Conservation (phyloP, 2,113 vertebrate genomes). For the Actenoides lindsayi region DNA sequence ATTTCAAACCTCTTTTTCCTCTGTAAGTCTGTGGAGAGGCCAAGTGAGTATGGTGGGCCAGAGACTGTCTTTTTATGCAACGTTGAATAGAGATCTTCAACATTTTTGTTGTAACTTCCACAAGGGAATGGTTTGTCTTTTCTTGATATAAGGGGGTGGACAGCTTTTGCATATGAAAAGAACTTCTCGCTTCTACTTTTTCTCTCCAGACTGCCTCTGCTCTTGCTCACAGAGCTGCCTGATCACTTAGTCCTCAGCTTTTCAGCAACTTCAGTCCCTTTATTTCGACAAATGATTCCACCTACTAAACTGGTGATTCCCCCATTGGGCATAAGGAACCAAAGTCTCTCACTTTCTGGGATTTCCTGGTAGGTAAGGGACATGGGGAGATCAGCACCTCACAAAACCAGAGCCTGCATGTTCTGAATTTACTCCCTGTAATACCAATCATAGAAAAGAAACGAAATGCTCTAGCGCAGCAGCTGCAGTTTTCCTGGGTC, state of each 20-base stretch:
- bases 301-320: background rate
- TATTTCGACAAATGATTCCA: background rate
- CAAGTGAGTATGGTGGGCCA: background rate
- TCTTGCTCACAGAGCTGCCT: background rate
- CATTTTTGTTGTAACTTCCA: background rate
- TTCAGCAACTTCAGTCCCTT: background rate
- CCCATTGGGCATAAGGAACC: background rate
- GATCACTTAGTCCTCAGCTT: background rate
- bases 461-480: background rate
- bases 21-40: background rate
- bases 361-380: background rate
- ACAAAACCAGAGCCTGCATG: background rate
- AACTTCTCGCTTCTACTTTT: constrained; percentile 18
- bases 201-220: background rate
- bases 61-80: background rate
- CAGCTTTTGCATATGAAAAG: constrained; percentile 42
- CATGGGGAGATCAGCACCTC: background rate
- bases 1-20: background rate
- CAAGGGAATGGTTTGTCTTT: background rate
- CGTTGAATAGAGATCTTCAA: background rate
- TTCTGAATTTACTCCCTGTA: background rate
- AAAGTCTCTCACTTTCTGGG: fast-evolving
- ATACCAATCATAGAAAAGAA: background rate
- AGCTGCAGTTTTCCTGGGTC: background rate
- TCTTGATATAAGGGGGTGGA: constrained; percentile 44